Evolutionary conservation across 2,888 invertebrate genomes (phyloP).

Genomic region (Lepidonotus clava): DNA sequence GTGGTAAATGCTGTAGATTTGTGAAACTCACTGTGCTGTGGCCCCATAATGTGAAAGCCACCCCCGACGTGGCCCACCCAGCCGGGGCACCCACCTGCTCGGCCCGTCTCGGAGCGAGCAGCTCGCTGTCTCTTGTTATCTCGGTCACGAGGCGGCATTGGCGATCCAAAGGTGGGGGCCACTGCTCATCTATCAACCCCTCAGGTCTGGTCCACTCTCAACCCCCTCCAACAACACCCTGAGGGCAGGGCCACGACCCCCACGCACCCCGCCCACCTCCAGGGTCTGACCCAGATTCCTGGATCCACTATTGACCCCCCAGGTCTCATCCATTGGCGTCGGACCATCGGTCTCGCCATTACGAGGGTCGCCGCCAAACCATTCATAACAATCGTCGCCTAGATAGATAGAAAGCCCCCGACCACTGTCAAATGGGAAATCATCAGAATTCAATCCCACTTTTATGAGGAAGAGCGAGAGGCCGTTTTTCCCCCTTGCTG

Average conservation of each 20-base stretch:
- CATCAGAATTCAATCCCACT: no score
- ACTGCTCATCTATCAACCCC: neutral
- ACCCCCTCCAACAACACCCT: neutral
- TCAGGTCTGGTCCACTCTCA: neutral
- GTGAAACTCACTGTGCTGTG: no score
- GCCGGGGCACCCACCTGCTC: neutral
- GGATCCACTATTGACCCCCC: conserved; percentile 14
- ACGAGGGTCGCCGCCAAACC: neutral
- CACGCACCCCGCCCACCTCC: neutral
- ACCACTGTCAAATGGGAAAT: neutral
- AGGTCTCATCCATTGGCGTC: neutral
- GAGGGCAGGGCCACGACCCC: neutral
- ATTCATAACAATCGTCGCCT: neutral
- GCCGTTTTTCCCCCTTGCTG: no score
- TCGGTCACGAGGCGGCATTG: neutral
- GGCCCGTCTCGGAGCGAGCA: neutral
- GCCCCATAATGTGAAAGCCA: no score
- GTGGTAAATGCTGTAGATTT: no score
- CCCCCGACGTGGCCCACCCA: no score
- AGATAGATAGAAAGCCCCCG: neutral
- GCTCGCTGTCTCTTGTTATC: neutral
- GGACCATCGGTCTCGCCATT: neutral
- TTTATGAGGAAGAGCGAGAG: no score
- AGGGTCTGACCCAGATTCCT: conserved; percentile 24
- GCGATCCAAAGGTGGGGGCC: neutral